Evolutionary conservation across 2,797 vertebrate species (phyloP), one percentile per base, ranked within the genome.

Genomic region (Cossypha polioptera): DNA sequence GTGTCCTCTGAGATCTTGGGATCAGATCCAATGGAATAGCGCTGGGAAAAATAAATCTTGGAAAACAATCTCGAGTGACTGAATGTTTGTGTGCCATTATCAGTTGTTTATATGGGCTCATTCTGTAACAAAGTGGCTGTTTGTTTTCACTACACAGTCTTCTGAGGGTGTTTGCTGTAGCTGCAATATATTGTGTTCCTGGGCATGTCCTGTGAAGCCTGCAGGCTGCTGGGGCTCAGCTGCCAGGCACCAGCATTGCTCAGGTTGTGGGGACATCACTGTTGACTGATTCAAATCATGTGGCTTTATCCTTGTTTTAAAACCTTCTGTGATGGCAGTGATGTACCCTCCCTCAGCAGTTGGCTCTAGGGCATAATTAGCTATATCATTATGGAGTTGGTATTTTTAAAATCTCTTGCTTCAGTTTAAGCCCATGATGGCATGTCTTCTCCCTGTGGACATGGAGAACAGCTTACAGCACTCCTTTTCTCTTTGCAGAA

Each of bases 401-500:
- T 57, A 47, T 54, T 91, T 77, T 89, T 26, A 75, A 90, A 67
- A 77, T 58, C n/a, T 90, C 43, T 74, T 43, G 25, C 68, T 90
- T 92, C 54, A 11, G 13, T 86, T 88, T 81, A 93, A 91, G 54
- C 62, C 73, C 16, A 3, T 68, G 72, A 81, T 2, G 4, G 58
- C 62, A 58, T 36, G 50, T 86, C 50, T 31, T 83, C 16, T 91
- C 85, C 72, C 85, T 0, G 0, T 58, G 82, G 76, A 88, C 9
- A 2, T 1, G 29, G 74, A 77, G 63, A 85, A 67, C 40, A 62
- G 47, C 58, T 84, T 86, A 62, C 42, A 90, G 82, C 31, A 15
- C 82, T 95, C 62, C 69, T 88, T 86, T 91, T 66, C 88, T 86
- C 68, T 88, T 72, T 81, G 47, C 88, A 95, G 90, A 88, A 91